phyloP scores from a whole-genome alignment of 2,888 invertebrate genomes.

The Zele albiditarsus region DNA sequence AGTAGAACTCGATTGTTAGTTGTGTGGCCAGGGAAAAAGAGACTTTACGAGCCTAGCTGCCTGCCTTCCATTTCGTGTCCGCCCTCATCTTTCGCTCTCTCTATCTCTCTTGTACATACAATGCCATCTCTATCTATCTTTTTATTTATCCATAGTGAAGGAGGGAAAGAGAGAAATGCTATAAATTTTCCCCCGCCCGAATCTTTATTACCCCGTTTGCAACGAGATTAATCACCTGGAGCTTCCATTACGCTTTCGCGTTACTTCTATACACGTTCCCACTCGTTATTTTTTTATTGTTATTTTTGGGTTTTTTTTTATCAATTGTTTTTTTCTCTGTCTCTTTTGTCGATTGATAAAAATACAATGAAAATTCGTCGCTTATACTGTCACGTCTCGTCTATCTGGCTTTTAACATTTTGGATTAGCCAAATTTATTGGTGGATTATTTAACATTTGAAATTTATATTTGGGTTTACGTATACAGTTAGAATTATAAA shows the following conservation, averaged over 20 bases:
- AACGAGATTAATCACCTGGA: constrained; percentile 36
- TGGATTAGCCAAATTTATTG: not conserved
- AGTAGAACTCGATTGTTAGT: constrained; percentile 21
- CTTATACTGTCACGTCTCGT: not conserved
- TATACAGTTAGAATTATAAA: not conserved
- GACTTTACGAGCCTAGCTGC: constrained; percentile 5
- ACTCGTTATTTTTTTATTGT: not conserved
- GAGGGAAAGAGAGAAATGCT: constrained; percentile 9
- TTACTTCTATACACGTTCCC: not conserved
- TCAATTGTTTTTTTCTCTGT: not conserved
- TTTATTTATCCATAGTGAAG: constrained; percentile 12
- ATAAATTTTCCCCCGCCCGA: constrained; percentile 41
- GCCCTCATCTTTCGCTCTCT: constrained; percentile 34
- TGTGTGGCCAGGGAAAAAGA: constrained; percentile 6
- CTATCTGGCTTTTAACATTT: constrained; percentile 3
- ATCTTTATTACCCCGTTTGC: constrained; percentile 45
- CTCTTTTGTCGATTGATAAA: constrained; percentile 12
- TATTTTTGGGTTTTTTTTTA: not conserved
- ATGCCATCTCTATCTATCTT: constrained; percentile 31
- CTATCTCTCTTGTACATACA: constrained; percentile 16
- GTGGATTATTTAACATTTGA: not conserved
- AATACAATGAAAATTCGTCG: constrained; percentile 2
- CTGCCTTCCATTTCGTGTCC: not conserved
- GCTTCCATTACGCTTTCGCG: constrained; percentile 26
- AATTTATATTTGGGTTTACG: not conserved